Base-by-base conservation (phyloP, 2,797 vertebrate genomes). In the Microhierax caerulescens region DNA sequence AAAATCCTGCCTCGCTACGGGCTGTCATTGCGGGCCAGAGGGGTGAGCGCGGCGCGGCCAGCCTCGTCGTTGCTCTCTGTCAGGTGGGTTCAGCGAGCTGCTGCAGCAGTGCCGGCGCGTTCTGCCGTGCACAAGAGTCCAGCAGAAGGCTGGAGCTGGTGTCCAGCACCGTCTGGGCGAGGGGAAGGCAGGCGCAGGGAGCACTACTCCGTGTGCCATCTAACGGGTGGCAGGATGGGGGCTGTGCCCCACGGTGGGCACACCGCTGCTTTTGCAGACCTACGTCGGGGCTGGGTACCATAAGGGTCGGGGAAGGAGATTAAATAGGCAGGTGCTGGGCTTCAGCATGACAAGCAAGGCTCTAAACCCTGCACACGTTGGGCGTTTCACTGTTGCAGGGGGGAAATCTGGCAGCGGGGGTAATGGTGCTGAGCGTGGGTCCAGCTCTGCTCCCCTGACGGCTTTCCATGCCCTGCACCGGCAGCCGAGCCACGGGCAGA, bases 121-220 rank as follows among this genome's bases (percentile, higher is more conserved):
- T 64, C n/a, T 72, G 75, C 61, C 72, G 15, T 2, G 24, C 48
- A 60, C 48, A 69, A 69, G 84, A 24, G 59, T 30, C 48, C 47
- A 2, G 34, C 5, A 45, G 27, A 21, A 37, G 61, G 63, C 91
- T 73, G 86, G 80, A 59, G 2, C 1, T n/a, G 14, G 59, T 6
- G 54, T 81, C 83, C 23, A 47, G 77, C 22, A 37, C 43, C 25
- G 11, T 88, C 27, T 59, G 37, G 39, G 50, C 1, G 5, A 61
- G 79, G 63, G n/a, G 48, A 57, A 51, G 88, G 41, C 78, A n/a
- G 50, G 37, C 24, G 39, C 63, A 56, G 64, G 0, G 17, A 41
- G 64, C 1, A 21, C 81, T 90, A 59, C 80, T 94, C 88, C 8
- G 5, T 94, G 95, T 97, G 69, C 96, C 97, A 93, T 78, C 98